Base-by-base conservation (phyloP, 2,113 vertebrate species). In the Bubo bubo region DNA sequence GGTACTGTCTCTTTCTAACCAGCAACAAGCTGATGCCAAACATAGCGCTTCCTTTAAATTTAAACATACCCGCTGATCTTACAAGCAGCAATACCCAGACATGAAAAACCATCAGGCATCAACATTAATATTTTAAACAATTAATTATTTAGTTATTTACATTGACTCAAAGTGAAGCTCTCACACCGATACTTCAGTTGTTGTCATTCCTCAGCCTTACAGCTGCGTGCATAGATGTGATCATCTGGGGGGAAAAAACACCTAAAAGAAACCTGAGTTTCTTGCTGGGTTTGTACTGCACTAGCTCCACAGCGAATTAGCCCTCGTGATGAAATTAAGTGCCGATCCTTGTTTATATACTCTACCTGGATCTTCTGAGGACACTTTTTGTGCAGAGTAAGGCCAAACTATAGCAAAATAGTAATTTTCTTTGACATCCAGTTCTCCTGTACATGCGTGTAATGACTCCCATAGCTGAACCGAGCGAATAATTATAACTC, bases 201-300 rank as follows among this genome's bases (percentile, higher is more conserved):
- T n/a, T 49, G 84, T 53, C 26, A 5, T 19, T 84, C 60, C 70
- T 53, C 70, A 20, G 53, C 58, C 32, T 53, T 14, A 39, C 28
- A 47, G 72, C 67, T 59, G 24, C 0, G 0, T 2, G 13, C 4
- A 2, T 3, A 4, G 32, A 5, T 64, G 63, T 5, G 2, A 5
- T 28, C 45, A 56, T 35, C 28, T 26, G 68, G 45, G 59, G 77
- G 56, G 24, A 15, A 34, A 58, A 26, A n/a, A 9, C 70, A 24
- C 39, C 41, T 17, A 1, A 26, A 16, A 24, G 3, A 0, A 2
- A 5, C 23, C 28, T 0, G 0, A 10, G 45, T 12, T n/a, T 50
- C 79, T 75, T 9, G 0, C 9, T 8, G 8, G 11, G 26, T n/a
- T 73, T 35, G 43, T n/a, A 10, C 41, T 6, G 34, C 43, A 3